Conservation (phyloP, 2,113 vertebrate species). For the Antechinus flavipes region DNA sequence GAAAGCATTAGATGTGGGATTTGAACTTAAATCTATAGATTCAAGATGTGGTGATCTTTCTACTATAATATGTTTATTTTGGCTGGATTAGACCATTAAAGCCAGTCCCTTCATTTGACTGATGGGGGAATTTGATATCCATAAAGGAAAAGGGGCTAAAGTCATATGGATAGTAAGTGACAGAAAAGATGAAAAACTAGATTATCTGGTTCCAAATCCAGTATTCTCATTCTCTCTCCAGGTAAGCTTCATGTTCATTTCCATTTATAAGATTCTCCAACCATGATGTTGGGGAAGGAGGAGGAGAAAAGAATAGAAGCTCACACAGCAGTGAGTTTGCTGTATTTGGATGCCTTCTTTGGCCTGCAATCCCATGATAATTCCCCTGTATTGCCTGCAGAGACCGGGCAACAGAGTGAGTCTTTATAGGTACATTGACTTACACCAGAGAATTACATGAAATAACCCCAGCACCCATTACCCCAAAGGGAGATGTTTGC, state of each 20-base stretch:
- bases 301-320: not conserved
- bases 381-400: not conserved
- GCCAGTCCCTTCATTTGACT: not conserved
- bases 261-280: not conserved
- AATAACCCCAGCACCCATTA: not conserved
- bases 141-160: not conserved
- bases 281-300: not conserved
- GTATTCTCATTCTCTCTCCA: not conserved
- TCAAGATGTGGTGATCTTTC: not conserved
- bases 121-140: not conserved
- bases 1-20: not conserved
- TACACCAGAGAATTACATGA: not conserved
- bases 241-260: not conserved
- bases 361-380: not conserved
- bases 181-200: not conserved
- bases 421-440: not conserved
- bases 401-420: not conserved
- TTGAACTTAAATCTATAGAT: not conserved
- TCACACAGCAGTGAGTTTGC: not conserved
- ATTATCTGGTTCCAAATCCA: not conserved
- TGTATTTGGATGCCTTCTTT: not conserved
- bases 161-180: fast-evolving
- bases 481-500: not conserved
- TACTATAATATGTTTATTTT: not conserved
- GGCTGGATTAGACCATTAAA: not conserved